A percentile compares a stretch with the other conserved stretches of the same genome.
Conservation (phyloP, 2,113 vertebrate species). For the Regulus satrapa region DNA sequence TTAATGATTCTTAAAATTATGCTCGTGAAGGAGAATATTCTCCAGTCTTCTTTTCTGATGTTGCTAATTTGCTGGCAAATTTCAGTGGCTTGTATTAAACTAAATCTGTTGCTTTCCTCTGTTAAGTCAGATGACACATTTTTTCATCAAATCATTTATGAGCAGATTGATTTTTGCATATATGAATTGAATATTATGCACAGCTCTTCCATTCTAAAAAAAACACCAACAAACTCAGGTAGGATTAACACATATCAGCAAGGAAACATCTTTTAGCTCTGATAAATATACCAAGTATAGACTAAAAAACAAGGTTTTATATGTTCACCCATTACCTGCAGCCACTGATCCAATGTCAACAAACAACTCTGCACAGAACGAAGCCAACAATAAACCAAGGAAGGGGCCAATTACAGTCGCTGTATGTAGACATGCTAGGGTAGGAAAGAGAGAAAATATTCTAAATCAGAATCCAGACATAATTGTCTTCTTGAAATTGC, state of each 20-base stretch:
- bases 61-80: not conserved
- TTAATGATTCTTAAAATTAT: not conserved
- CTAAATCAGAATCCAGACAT: not conserved
- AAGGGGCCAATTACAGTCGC: conserved; percentile 85
- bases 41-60: not conserved
- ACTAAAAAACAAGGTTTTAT: not conserved
- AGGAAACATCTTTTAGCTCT: not conserved
- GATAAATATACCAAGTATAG: not conserved
- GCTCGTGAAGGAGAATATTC: not conserved
- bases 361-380: conserved; percentile 86
- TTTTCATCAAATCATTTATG: not conserved
- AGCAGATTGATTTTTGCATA: not conserved
- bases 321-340: conserved; percentile 76
- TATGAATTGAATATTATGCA: not conserved
- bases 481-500: not conserved
- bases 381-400: conserved; percentile 85
- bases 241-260: not conserved
- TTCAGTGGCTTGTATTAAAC: not conserved
- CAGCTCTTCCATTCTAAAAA: not conserved
- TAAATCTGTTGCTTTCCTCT: not conserved
- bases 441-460: not conserved
- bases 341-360: conserved; percentile 86
- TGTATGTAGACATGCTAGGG: conserved; percentile 84
- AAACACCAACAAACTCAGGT: not conserved
- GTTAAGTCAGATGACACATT: not conserved